phyloP scores from a whole-genome alignment of 2,797 vertebrate genomes.

The Ctenopoma multispine region DNA sequence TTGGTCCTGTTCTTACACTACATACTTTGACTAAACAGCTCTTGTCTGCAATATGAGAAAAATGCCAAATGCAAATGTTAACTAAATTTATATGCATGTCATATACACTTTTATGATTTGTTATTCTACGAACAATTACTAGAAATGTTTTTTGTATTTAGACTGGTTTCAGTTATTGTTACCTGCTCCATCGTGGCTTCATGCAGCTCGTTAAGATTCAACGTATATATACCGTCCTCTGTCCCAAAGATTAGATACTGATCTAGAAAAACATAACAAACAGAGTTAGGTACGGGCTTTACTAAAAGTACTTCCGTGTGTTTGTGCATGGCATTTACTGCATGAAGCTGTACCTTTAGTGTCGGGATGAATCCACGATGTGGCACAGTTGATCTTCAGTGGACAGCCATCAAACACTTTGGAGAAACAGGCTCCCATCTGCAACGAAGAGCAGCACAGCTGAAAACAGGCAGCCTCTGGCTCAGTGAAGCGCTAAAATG shows the following conservation, averaged over 20 bases:
- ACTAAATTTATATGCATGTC: too few species aligned
- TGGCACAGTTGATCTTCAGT: constrained; percentile 98
- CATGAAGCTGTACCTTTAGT: constrained; percentile 89
- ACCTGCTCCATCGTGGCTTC: constrained; percentile 99
- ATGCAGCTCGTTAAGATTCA: constrained; percentile 97
- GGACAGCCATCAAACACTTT: constrained; percentile 99
- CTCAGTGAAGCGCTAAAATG: constrained; percentile 30
- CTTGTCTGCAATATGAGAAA: too few species aligned
- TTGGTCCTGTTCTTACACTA: not conserved
- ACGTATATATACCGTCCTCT: constrained; percentile 97
- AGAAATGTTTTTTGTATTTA: not conserved
- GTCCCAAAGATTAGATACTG: constrained; percentile 99
- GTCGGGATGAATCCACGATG: constrained; percentile 99
- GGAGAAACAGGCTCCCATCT: constrained; percentile 99
- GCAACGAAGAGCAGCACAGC: constrained; percentile 49
- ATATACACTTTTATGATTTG: not conserved
- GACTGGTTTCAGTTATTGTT: constrained; percentile 4
- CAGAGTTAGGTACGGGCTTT: not conserved
- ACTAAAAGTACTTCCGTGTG: not conserved
- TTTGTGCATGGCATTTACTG: not conserved
- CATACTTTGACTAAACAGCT: too few species aligned
- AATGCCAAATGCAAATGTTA: too few species aligned
- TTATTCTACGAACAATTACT: not conserved
- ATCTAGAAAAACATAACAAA: constrained; percentile 79
- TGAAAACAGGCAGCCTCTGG: constrained; percentile 37